Evolutionary conservation across 2,113 vertebrate species (phyloP).

Genomic region (Eudyptes chrysolophus): DNA sequence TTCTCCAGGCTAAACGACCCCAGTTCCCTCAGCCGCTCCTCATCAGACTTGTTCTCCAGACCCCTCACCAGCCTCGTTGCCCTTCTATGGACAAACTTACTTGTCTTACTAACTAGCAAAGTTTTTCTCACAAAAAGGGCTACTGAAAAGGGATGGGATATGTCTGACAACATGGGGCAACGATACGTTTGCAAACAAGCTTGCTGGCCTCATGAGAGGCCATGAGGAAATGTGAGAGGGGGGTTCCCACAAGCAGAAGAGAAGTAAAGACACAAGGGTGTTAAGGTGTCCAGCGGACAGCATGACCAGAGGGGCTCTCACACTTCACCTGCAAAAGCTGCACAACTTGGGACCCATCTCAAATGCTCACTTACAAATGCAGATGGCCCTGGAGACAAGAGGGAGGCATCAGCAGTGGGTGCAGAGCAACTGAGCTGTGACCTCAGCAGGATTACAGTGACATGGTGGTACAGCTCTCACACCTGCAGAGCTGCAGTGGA

Average conservation of each 20-base stretch:
- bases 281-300: neutral
- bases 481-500: neutral
- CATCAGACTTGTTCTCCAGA: too few species aligned
- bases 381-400: neutral
- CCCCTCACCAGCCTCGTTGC: too few species aligned
- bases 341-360: neutral
- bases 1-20: too few species aligned
- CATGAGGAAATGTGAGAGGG: neutral
- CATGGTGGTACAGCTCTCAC: rapidly evolving
- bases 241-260: neutral
- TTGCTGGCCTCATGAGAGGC: neutral
- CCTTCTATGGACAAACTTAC: too few species aligned
- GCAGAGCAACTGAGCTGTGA: neutral
- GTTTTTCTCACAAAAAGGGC: neutral
- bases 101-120: neutral
- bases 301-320: rapidly evolving
- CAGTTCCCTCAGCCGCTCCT: too few species aligned
- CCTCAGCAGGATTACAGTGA: neutral
- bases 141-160: neutral
- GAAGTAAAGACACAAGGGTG: rapidly evolving
- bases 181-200: neutral
- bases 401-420: rapidly evolving
- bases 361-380: rapidly evolving
- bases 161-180: rapidly evolving
- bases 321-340: neutral